These are phyloP conservation scores for Trichoplusia ni DNA, from an alignment of 1,140 invertebrate genomes.

Conservation along the genomic window DNA sequence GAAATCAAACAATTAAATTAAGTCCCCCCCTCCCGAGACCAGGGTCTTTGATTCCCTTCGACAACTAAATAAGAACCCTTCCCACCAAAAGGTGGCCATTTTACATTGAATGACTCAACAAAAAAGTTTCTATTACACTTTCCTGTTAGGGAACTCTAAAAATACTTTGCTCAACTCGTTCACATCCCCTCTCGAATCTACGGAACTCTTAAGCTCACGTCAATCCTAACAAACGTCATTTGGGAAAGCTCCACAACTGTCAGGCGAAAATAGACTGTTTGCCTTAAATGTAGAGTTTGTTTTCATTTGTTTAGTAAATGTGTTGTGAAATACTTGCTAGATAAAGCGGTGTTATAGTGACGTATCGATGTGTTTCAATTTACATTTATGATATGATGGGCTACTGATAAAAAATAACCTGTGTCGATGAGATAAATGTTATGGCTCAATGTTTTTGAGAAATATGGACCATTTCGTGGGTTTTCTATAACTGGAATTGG, in stretches of 20 bases:
- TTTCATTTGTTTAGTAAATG: background rate
- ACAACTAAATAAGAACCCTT: background rate
- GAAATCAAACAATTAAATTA: too few relatives aligned
- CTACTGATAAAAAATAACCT: slow-evolving; percentile 2
- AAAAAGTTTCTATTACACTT: slow-evolving; percentile 26
- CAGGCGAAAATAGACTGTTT: background rate
- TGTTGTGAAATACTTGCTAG: background rate
- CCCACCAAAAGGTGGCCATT: slow-evolving; percentile 6
- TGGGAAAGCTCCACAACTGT: background rate
- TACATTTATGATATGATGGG: slow-evolving; percentile 6
- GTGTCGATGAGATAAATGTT: too few relatives aligned
- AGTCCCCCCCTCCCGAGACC: too few relatives aligned
- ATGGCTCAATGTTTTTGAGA: too few relatives aligned
- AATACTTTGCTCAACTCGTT: slow-evolving; percentile 21
- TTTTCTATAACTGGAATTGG: too few relatives aligned
- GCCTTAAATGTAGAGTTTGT: background rate
- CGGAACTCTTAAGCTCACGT: slow-evolving; percentile 21
- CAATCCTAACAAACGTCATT: slow-evolving; percentile 21
- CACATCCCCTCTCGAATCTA: slow-evolving; percentile 9
- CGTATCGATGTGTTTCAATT: slow-evolving; percentile 20
- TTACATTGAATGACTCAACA: slow-evolving; percentile 5
- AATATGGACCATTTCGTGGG: too few relatives aligned
- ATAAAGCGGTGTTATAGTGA: background rate
- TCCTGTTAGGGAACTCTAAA: slow-evolving; percentile 19
- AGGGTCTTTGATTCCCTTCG: too few relatives aligned